Base-by-base conservation (phyloP, 2,113 vertebrate genomes). In the Paralichthys olivaceus region DNA sequence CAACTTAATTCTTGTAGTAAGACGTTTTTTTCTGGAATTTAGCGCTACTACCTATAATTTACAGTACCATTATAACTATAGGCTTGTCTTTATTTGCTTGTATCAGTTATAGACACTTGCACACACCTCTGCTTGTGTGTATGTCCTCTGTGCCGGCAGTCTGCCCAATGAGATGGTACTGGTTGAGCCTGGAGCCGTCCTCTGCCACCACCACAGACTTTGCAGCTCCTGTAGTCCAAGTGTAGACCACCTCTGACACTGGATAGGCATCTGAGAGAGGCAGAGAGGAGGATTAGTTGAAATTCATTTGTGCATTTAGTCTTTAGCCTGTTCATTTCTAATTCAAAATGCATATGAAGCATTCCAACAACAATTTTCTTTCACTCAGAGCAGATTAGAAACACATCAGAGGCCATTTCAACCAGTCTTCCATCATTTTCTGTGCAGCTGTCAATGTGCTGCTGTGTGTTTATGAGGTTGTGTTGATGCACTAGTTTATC, bases 121-220 rank as follows among this genome's bases (percentile, higher is more conserved):
- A 43, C 61, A 26, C n/a, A 99, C 97, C 98, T 92, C 97, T 96
- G 86, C 97, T 99, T 51, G 97, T 98, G 77, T 93, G 93, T 89
- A 98, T 97, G 86, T 98, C 96, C 90, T 97, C 96, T 0, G 95
- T 97, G 82, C 95, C 96, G 1, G 96, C 96, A 0, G 95, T 98
- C 81, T 97, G 96, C 32, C 96, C 97, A 19, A 97, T 94, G 22
- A 99, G 92, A 72, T 97, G 96, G 81, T 99, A 99, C 91, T 99
- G 97, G 91, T 98, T 99, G 83, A 99, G 96, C 37, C 97, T 94
- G 58, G 98, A 99, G 25, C 97, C 97, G 0, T 99, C 97, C 71
- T 98, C 97, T 0, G 96, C 97, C 89, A 99, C 98, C 63, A 96
- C 96, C 79, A 99, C 97, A 1, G 97, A 98, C 0, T 93, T 96